These are phyloP conservation scores for Etia nguti DNA, from an alignment of 2,113 vertebrate genomes.

Conservation along the genomic window DNA sequence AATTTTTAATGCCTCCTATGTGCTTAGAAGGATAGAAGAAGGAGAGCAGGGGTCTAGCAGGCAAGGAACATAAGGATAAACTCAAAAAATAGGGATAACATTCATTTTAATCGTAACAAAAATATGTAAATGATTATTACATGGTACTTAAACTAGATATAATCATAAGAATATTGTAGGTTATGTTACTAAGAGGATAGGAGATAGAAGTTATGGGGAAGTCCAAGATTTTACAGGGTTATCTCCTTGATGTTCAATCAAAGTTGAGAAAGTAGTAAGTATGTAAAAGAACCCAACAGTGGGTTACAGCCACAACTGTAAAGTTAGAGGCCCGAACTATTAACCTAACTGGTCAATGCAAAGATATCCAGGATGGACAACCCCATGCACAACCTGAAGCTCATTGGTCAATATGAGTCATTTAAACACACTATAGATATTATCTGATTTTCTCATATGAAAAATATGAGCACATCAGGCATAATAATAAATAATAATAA, in stretches of 20 bases:
- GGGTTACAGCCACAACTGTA: not conserved
- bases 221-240: not conserved
- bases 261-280: not conserved
- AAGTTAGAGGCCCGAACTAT: not conserved
- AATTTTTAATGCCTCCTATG: slow-evolving; percentile 52
- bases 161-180: not conserved
- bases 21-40: not conserved
- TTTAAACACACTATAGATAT: not conserved
- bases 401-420: not conserved
- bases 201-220: not conserved
- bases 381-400: not conserved
- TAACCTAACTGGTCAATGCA: not conserved
- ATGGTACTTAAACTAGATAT: not conserved
- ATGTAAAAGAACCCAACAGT: not conserved
- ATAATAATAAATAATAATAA: not conserved
- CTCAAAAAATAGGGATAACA: not conserved
- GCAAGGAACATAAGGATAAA: not conserved
- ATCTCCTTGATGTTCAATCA: not conserved
- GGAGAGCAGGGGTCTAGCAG: not conserved
- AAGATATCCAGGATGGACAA: not conserved
- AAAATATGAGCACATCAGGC: not conserved
- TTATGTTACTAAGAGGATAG: not conserved
- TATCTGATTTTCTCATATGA: not conserved
- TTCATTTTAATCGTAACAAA: not conserved
- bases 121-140: not conserved